These are phyloP conservation scores for Delia radicum DNA, from an alignment of 1,140 invertebrate genomes.

Conservation along the genomic window DNA sequence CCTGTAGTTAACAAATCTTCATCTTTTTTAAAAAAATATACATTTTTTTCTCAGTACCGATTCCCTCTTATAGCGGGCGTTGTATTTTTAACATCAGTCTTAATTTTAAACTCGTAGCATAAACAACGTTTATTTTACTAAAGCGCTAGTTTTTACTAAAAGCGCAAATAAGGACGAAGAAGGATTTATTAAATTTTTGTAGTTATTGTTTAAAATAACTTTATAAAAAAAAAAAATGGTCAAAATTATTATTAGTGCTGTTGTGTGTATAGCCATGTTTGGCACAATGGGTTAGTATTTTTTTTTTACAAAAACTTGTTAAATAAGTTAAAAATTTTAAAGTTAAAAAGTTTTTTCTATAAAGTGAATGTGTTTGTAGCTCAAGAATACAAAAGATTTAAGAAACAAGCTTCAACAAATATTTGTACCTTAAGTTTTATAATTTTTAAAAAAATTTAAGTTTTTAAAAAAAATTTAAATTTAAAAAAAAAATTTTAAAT, in stretches of 20 bases:
- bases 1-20: not conserved
- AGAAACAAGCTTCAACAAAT: not conserved
- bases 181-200: not conserved
- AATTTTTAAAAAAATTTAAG: not conserved
- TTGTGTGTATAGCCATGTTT: slow-evolving; percentile 51
- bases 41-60: not conserved
- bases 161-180: not conserved
- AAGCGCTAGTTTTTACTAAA: not conserved
- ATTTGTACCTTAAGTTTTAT: not conserved
- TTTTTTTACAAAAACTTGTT: not conserved
- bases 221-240: slow-evolving; percentile 34
- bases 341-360: too few relatives aligned
- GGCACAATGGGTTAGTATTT: slow-evolving; percentile 52
- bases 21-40: not conserved
- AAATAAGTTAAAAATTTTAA: not conserved
- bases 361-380: too few relatives aligned
- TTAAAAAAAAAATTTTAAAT: too few relatives aligned
- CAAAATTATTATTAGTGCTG: slow-evolving; percentile 48
- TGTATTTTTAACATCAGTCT: not conserved
- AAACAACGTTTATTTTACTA: slow-evolving; percentile 1
- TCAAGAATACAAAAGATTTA: slow-evolving; percentile 4
- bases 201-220: slow-evolving; percentile 10
- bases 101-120: not conserved
- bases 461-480: too few relatives aligned
- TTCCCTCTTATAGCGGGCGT: slow-evolving; percentile 3